Conservation (phyloP, 2,113 vertebrate genomes). For the Chloropsis hardwickii region DNA sequence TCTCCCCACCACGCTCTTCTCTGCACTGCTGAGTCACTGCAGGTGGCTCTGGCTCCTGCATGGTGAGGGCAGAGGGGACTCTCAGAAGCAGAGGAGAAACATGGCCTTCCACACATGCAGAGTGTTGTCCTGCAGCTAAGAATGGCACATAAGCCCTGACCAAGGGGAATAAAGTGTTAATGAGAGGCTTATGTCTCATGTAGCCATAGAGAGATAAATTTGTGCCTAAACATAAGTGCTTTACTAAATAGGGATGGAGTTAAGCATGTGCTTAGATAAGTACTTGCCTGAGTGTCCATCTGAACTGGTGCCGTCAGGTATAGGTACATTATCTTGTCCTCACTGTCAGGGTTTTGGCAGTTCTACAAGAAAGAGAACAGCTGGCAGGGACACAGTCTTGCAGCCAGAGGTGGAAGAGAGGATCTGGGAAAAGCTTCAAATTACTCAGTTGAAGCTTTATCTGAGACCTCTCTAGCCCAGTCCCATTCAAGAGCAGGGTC, state of each 20-base stretch:
- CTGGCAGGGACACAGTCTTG: neutral
- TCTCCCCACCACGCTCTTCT: neutral
- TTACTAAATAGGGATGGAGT: slow-evolving; percentile 46
- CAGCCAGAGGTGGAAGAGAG: neutral
- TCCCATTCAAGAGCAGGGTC: neutral
- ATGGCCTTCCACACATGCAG: neutral
- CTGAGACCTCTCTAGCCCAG: neutral
- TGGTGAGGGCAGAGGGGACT: neutral
- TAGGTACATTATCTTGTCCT: neutral
- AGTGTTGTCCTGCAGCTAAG: neutral
- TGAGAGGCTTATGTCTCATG: neutral
- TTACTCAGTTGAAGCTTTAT: neutral
- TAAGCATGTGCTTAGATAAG: slow-evolving; percentile 40
- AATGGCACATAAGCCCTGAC: neutral
- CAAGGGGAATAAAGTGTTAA: neutral
- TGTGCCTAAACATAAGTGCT: neutral
- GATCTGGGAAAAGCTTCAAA: neutral
- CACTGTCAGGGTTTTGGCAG: neutral
- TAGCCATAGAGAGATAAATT: neutral
- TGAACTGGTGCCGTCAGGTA: neutral
- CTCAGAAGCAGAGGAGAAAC: neutral
- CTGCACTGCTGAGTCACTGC: rapidly evolving
- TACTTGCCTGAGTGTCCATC: neutral
- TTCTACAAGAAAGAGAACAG: neutral
- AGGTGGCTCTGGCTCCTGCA: neutral